Evolutionary conservation across 2,113 vertebrate species (phyloP).

Genomic region (Labeo rohita): DNA sequence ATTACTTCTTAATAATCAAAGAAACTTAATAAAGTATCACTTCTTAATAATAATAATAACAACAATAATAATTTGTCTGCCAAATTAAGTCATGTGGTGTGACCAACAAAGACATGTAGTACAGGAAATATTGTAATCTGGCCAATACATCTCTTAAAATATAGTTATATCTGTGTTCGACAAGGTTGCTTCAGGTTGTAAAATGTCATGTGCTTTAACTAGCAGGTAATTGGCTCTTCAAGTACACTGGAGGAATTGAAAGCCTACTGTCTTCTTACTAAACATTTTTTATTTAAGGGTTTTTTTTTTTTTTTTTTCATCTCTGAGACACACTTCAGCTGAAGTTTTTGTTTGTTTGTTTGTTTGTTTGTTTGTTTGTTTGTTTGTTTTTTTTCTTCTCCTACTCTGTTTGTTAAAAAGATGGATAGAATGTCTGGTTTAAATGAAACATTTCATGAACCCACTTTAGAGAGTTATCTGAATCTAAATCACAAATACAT

Average conservation of each 20-base stretch:
- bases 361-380: not conserved
- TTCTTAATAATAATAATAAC: no score
- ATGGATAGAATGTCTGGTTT: not conserved
- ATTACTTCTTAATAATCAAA: no score
- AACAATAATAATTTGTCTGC: no score
- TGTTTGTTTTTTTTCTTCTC: not conserved
- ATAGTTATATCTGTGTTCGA: not conserved
- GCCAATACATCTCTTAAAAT: not conserved
- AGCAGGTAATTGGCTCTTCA: not conserved
- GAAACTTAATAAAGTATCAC: no score
- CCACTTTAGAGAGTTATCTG: not conserved
- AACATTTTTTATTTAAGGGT: no score
- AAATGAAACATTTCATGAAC: not conserved
- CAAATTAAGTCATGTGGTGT: not conserved
- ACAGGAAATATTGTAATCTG: not conserved
- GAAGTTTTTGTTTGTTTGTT: not conserved
- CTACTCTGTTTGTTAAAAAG: not conserved
- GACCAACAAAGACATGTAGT: not conserved
- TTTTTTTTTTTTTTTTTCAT: not conserved
- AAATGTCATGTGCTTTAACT: not conserved
- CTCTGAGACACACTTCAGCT: not conserved
- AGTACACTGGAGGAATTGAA: not conserved
- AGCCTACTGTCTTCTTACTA: not conserved
- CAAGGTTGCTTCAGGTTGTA: not conserved
- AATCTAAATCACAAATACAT: constrained; percentile 12